Percentiles rank a stretch among this genome's conserved stretches.
phyloP scores from a whole-genome alignment of 2,113 vertebrate species.

The Boleophthalmus pectinirostris region DNA sequence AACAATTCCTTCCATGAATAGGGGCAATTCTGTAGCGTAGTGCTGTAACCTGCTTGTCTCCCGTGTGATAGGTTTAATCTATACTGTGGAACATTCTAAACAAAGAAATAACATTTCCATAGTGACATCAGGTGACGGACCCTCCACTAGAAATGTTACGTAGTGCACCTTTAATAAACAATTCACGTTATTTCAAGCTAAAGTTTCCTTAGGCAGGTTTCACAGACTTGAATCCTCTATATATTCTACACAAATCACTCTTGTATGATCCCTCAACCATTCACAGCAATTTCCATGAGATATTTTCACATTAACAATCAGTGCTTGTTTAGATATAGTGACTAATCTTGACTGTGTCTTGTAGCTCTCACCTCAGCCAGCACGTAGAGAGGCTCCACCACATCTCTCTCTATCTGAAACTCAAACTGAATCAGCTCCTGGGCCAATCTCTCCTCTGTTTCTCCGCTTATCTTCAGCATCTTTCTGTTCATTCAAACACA shows the following conservation, averaged over 20 bases:
- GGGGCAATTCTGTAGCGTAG: no score
- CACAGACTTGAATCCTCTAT: background rate
- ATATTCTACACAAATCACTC: background rate
- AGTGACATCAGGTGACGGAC: no score
- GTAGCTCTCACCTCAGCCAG: constrained; percentile 87
- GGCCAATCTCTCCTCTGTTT: constrained; percentile 91
- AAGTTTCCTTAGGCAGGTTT: no score
- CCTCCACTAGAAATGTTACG: no score
- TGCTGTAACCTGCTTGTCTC: no score
- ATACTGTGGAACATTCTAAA: no score
- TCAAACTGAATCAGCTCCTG: constrained; percentile 97
- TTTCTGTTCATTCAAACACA: constrained; percentile 77
- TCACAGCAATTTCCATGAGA: background rate
- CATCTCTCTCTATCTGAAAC: constrained; percentile 91
- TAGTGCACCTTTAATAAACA: no score
- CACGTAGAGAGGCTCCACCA: constrained; percentile 92
- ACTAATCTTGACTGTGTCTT: background rate
- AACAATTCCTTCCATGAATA: no score
- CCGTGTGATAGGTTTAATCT: no score
- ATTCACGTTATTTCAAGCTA: no score
- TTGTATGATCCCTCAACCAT: background rate
- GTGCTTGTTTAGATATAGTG: background rate
- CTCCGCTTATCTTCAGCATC: constrained; percentile 94
- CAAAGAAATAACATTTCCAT: no score
- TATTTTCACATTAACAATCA: background rate